Evolutionary conservation across 2,888 invertebrate species (phyloP).

Genomic region (Drosophila anomalata): DNA sequence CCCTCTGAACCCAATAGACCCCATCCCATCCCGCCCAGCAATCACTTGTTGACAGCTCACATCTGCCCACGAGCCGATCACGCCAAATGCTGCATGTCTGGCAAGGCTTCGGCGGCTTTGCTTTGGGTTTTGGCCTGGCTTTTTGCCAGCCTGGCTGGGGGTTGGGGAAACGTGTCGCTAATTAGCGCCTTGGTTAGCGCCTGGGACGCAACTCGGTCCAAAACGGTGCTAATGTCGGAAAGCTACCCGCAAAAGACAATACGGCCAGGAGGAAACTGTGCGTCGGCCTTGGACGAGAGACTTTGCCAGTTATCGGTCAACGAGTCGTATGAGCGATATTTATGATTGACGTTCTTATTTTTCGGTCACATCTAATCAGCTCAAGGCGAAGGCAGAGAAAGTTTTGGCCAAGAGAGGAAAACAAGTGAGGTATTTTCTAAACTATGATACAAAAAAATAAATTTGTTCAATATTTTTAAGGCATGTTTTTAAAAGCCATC

Average conservation of each 20-base stretch:
- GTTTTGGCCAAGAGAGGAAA: constrained; percentile 17
- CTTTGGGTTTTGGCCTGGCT: constrained; percentile 29
- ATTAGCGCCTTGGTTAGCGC: constrained; percentile 71
- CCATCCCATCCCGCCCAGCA: background rate
- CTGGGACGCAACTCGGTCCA: constrained; percentile 45
- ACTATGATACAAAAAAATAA: no score
- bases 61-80: constrained; percentile 57
- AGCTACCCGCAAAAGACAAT: constrained; percentile 45
- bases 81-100: constrained; percentile 67
- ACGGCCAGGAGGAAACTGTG: constrained; percentile 14
- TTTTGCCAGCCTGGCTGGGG: constrained; percentile 13
- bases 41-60: constrained; percentile 43
- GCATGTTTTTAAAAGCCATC: no score
- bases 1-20: constrained; percentile 1
- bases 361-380: constrained; percentile 36
- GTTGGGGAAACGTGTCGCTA: constrained; percentile 63
- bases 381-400: constrained; percentile 33
- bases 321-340: constrained; percentile 47
- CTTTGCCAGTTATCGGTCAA: constrained; percentile 64
- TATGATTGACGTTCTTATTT: constrained; percentile 14
- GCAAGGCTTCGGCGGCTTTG: constrained; percentile 41
- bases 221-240: constrained; percentile 49
- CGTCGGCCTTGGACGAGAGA: constrained; percentile 50
- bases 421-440: no score
- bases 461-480: no score